Evolutionary conservation across 1,140 invertebrate species (phyloP).

Genomic region (Pollicipes pollicipes): DNA sequence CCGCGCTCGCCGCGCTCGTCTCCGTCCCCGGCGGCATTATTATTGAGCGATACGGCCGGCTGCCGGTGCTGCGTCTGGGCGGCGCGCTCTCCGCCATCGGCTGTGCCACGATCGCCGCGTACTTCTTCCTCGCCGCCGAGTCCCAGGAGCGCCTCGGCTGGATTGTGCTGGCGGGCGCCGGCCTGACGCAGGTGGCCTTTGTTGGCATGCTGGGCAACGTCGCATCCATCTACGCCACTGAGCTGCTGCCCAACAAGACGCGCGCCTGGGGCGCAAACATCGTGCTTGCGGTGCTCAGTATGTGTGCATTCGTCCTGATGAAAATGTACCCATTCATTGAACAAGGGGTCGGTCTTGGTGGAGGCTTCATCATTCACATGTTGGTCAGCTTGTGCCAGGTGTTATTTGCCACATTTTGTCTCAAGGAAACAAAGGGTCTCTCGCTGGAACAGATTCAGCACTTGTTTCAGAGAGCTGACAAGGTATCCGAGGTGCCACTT

Average conservation of each 20-base stretch:
- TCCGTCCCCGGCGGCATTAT: background rate
- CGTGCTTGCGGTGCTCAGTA: background rate
- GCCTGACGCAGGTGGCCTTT: background rate
- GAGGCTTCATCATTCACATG: background rate
- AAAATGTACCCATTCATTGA: background rate
- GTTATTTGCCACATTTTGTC: background rate
- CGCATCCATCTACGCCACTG: conserved; percentile 16
- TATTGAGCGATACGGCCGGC: background rate
- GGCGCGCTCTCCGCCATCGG: background rate
- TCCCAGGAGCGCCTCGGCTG: background rate
- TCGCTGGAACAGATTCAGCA: too few relatives aligned
- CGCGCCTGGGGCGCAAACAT: background rate
- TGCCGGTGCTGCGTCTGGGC: background rate
- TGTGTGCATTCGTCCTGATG: background rate
- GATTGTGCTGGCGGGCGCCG: background rate
- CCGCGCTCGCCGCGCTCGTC: background rate
- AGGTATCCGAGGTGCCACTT: too few relatives aligned
- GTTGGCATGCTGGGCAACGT: background rate
- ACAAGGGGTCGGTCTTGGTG: background rate
- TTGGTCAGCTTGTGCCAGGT: background rate
- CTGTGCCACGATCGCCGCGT: background rate
- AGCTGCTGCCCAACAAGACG: background rate
- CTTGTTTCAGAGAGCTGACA: too few relatives aligned
- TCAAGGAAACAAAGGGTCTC: background rate
- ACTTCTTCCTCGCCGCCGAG: background rate